A percentile compares a stretch with the other conserved stretches of the same genome.
Evolutionary conservation across 2,888 invertebrate species (phyloP).

Genomic region (Epistrophe eligans): DNA sequence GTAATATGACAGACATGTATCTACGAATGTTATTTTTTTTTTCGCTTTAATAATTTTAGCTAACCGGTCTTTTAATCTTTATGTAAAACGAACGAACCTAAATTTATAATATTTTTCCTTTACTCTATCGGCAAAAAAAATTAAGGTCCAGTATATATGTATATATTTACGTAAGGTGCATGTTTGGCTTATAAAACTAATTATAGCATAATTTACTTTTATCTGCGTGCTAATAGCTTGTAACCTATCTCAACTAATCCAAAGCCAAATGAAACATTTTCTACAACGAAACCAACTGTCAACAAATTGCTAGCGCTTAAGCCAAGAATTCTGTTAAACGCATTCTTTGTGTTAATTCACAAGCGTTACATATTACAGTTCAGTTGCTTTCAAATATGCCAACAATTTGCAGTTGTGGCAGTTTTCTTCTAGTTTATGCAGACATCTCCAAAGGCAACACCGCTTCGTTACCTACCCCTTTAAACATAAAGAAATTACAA

Average conservation of each 20-base stretch:
- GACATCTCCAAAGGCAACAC: neutral
- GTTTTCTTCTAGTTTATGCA: constrained; percentile 26
- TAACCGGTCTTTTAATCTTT: too few relatives aligned
- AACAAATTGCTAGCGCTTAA: constrained; percentile 66
- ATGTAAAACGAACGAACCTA: too few relatives aligned
- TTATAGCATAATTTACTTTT: constrained; percentile 20
- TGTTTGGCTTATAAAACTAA: constrained; percentile 1
- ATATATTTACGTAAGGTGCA: too few relatives aligned
- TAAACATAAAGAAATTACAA: constrained; percentile 3
- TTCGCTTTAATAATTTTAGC: too few relatives aligned
- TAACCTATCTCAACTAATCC: constrained; percentile 48
- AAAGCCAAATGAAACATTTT: constrained; percentile 28
- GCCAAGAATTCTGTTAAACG: constrained; percentile 45
- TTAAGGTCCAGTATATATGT: too few relatives aligned
- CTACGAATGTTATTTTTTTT: too few relatives aligned
- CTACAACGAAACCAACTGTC: constrained; percentile 19
- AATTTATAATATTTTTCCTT: too few relatives aligned
- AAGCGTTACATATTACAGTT: constrained; percentile 36
- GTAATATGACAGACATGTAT: too few relatives aligned
- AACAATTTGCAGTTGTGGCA: constrained; percentile 62
- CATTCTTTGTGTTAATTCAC: constrained; percentile 33
- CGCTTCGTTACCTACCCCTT: neutral
- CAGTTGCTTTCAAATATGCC: constrained; percentile 40
- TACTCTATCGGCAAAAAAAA: too few relatives aligned
- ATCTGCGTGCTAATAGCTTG: constrained; percentile 59